Evolutionary conservation across 2,888 invertebrate species (phyloP).

Genomic region (Osmoderma eremita): DNA sequence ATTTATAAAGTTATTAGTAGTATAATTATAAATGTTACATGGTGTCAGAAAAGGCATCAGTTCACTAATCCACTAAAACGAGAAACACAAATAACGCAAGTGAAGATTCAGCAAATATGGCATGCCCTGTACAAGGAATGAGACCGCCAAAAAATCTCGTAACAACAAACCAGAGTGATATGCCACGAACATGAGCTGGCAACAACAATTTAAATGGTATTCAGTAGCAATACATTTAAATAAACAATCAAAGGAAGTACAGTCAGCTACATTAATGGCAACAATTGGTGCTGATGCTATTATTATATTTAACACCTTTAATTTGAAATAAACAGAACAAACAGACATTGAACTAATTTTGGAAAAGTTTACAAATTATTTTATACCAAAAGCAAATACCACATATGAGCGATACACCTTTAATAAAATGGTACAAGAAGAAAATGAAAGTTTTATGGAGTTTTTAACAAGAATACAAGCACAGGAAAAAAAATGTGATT

Average conservation of each 20-base stretch:
- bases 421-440: background rate
- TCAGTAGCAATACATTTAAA: no score
- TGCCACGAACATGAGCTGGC: no score
- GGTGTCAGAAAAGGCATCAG: background rate
- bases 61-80: no score
- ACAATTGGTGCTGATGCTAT: conserved; percentile 3
- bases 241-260: no score
- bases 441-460: background rate
- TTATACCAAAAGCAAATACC: conserved; percentile 8
- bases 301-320: conserved; percentile 19
- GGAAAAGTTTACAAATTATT: conserved; percentile 11
- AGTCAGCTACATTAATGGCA: no score
- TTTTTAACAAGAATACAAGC: background rate
- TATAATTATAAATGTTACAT: background rate
- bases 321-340: background rate
- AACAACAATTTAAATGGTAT: no score
- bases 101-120: background rate
- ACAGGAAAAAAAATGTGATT: background rate
- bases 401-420: background rate
- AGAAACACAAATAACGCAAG: no score
- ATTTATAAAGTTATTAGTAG: no score
- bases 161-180: no score
- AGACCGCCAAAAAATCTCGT: no score
- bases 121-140: no score
- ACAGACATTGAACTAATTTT: background rate